These are phyloP conservation scores for Psilanteris sp. DNA, from an alignment of 1,140 invertebrate species.

Conservation along the genomic window DNA sequence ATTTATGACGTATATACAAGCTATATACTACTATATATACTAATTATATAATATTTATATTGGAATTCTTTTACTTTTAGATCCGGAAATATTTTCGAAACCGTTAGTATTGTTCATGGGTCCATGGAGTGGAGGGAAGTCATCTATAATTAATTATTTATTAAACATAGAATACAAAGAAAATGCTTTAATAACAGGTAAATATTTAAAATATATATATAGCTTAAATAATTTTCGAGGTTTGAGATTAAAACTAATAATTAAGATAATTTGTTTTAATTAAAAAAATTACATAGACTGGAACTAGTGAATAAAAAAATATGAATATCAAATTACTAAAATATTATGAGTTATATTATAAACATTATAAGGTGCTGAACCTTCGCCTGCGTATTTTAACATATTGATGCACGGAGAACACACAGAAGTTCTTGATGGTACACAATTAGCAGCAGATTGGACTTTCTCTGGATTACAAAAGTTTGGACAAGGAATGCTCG, in stretches of 20 bases:
- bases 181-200: constrained; percentile 92
- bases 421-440: constrained; percentile 92
- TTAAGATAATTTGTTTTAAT: too few species aligned
- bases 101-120: constrained; percentile 96
- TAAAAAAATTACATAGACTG: too few species aligned
- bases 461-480: constrained; percentile 96
- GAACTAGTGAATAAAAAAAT: too few species aligned
- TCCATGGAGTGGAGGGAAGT: constrained; percentile 97
- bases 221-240: too few species aligned
- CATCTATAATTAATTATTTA: constrained; percentile 96
- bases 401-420: constrained; percentile 93
- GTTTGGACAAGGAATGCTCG: constrained; percentile 95
- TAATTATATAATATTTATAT: too few species aligned
- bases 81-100: constrained; percentile 97
- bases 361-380: constrained; percentile 93
- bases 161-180: constrained; percentile 88
- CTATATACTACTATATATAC: too few species aligned
- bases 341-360: constrained; percentile 21
- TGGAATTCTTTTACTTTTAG: constrained; percentile 78
- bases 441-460: constrained; percentile 94
- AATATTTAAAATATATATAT: too few species aligned
- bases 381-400: constrained; percentile 95
- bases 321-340: not conserved
- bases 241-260: too few species aligned
- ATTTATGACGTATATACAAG: too few species aligned